Base-by-base conservation (phyloP, 2,797 vertebrate genomes). In the Adrianichthys oophorus region DNA sequence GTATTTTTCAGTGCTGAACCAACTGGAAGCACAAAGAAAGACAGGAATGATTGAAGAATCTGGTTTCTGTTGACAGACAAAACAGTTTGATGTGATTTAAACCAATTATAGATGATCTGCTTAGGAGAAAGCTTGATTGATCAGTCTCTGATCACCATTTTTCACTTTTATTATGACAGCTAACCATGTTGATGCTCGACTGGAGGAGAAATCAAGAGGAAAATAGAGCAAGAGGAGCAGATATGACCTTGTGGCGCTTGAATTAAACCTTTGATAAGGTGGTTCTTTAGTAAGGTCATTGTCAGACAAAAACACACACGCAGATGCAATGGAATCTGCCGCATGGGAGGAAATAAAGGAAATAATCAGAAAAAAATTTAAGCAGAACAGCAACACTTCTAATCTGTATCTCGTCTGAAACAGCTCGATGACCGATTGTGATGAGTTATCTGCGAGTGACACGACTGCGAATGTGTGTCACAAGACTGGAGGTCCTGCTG, bases 401-500 rank as follows among this genome's bases (percentile, higher is more conserved):
- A 84, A 83, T 85, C 79, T 74, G 79, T 80, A 49, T 80, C 73
- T 71, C 13, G 24, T 47, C 49, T 15, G 3, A 18, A 47, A 41
- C 71, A 52, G 18, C 50, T 21, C 49, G 23, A 41, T 41, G 59
- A 59, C 62, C 59, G 45, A 64, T 65, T 73, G 60, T 76, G 74
- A 63, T 59, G 72, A 70, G 74, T 74, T 70, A 56, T 49, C 77
- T 65, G 76, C 76, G 70, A 79, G 80, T 88, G 77, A 90, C n/a
- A 89, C 88, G 75, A 89, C n/a, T n/a, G n/a, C n/a, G n/a, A n/a
- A n/a, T n/a, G n/a, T 26, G 1, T 67, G 72, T 84, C 83, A 88
- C 78, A 84, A 84, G 87, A 81, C 62, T 19, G 55, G 56, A 68
- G 67, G 54, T 62, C 48, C 50, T 41, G 54, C 56, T 76, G 72